Conservation (phyloP, 2,113 vertebrate genomes). For the Cariama cristata region DNA sequence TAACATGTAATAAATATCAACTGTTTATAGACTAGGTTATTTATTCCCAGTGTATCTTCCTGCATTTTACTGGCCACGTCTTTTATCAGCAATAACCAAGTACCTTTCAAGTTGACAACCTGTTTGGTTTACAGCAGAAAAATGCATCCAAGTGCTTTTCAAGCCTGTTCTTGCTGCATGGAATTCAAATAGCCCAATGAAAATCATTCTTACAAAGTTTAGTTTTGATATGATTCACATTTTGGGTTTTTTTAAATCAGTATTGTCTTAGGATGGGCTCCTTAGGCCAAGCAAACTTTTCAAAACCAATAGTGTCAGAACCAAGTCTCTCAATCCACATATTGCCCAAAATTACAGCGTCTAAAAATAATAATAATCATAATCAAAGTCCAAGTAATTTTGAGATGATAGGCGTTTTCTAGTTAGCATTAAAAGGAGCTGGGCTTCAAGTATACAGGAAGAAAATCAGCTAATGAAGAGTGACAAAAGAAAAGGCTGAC, state of each 20-base stretch:
- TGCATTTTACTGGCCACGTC: constrained; percentile 15
- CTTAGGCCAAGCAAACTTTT: not conserved
- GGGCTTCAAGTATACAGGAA: not conserved
- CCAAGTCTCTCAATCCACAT: not conserved
- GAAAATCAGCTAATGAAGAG: not conserved
- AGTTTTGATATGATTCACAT: not conserved
- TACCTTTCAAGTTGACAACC: constrained; percentile 1
- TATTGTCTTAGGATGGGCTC: not conserved
- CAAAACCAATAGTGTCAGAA: not conserved
- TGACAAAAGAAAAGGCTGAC: not conserved
- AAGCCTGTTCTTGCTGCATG: not conserved
- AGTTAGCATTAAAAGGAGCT: not conserved
- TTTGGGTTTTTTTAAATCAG: not conserved
- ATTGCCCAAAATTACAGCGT: not conserved
- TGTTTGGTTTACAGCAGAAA: not conserved
- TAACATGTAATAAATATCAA: constrained; percentile 24
- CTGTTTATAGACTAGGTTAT: constrained; percentile 52
- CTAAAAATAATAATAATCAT: not conserved
- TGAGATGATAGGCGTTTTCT: not conserved
- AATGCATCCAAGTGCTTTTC: not conserved
- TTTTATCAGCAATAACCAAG: constrained; percentile 57
- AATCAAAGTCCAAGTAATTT: not conserved
- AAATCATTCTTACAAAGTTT: not conserved
- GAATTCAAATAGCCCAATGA: constrained; percentile 30
- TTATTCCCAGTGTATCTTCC: constrained; percentile 28